These are phyloP conservation scores for Chydorus sphaericus DNA, from an alignment of 2,888 invertebrate genomes.

Conservation along the genomic window DNA sequence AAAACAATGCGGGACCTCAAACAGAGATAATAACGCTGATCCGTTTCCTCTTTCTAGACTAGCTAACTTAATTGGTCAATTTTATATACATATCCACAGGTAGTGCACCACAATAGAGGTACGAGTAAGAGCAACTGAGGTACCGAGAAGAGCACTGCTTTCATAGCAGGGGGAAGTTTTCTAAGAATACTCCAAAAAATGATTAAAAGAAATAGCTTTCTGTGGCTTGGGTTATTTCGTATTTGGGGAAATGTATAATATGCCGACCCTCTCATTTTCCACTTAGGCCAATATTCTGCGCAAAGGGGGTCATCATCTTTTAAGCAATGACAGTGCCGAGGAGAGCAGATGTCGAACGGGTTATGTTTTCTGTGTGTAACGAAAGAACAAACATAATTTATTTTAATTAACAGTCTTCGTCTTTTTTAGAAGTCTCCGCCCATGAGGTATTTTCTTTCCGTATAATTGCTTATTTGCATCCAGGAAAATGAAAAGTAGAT, in stretches of 20 bases:
- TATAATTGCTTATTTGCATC: conserved; percentile 6
- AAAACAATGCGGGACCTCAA: background rate
- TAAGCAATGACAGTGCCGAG: no score
- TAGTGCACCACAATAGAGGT: no score
- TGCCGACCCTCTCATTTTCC: background rate
- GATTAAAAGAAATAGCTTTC: no score
- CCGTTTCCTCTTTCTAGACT: background rate
- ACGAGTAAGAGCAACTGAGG: no score
- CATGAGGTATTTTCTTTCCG: background rate
- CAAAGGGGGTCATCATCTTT: no score
- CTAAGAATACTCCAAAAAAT: no score
- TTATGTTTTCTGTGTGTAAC: background rate
- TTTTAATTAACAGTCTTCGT: background rate
- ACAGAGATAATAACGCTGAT: conserved; percentile 4
- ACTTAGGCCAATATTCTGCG: background rate
- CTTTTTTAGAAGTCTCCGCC: background rate
- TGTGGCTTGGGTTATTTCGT: no score
- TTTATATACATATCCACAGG: no score
- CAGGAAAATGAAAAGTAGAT: background rate
- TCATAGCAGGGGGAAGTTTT: no score
- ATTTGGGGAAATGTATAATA: no score
- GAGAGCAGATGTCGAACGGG: no score
- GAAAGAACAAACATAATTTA: background rate
- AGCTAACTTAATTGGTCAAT: conserved; percentile 3
- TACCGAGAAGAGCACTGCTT: no score